A percentile compares a stretch with the other conserved stretches of the same genome.
Conservation (phyloP, 2,797 vertebrate species). For the Craterocephalus amniculus region DNA sequence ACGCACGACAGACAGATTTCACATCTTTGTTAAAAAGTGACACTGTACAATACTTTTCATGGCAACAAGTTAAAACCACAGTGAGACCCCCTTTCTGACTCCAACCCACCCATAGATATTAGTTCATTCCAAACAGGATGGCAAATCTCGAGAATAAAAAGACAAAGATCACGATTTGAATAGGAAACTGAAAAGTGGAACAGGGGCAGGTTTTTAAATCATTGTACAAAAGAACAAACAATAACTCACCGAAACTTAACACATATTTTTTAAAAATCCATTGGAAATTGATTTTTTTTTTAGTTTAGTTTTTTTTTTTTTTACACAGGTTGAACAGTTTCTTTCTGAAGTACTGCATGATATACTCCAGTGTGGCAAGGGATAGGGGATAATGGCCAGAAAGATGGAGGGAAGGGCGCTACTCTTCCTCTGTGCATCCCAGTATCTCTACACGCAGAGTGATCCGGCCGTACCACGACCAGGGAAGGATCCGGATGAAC, state of each 20-base stretch:
- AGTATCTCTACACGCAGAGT: slow-evolving; percentile 95
- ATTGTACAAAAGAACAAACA: slow-evolving; percentile 82
- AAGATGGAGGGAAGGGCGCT: slow-evolving; percentile 61
- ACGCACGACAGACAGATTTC: slow-evolving; percentile 73
- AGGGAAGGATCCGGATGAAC: slow-evolving; percentile 93
- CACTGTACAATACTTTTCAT: slow-evolving; percentile 82
- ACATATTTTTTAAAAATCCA: slow-evolving; percentile 86
- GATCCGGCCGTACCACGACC: slow-evolving; percentile 99
- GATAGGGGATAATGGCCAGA: slow-evolving; percentile 43
- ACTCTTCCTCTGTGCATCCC: slow-evolving; percentile 94
- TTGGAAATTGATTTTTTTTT: slow-evolving; percentile 80
- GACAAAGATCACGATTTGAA: slow-evolving; percentile 62
- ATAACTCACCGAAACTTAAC: slow-evolving; percentile 88
- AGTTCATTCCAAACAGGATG: slow-evolving; percentile 76
- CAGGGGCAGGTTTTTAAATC: slow-evolving; percentile 66
- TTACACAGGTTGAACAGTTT: slow-evolving; percentile 93
- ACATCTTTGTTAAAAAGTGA: slow-evolving; percentile 84
- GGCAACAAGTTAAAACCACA: slow-evolving; percentile 77
- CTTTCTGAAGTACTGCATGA: slow-evolving; percentile 78
- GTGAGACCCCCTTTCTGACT: slow-evolving; percentile 52
- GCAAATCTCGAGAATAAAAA: slow-evolving; percentile 72
- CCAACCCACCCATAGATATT: slow-evolving; percentile 58
- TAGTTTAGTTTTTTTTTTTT: background rate
- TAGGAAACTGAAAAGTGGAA: slow-evolving; percentile 55
- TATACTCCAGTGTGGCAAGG: slow-evolving; percentile 71